Conservation (phyloP, 2,888 invertebrate genomes). For the Heteromyza rotundicornis region DNA sequence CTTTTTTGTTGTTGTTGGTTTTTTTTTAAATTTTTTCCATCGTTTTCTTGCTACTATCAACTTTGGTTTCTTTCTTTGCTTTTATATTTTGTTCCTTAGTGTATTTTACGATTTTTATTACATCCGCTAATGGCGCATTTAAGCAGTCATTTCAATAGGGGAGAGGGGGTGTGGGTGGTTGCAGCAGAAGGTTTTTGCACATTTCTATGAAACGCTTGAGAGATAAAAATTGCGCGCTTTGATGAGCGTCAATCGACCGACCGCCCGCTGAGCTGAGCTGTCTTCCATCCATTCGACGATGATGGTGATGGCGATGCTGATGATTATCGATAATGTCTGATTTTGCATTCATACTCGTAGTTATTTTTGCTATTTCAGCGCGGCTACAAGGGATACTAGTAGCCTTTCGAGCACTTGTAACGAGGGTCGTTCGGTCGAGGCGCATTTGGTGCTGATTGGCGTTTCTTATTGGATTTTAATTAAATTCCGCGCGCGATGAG, state of each 20-base stretch:
- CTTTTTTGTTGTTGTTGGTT: no score
- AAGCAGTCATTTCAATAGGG: constrained; percentile 34
- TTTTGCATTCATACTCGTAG: background rate
- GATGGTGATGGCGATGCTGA: background rate
- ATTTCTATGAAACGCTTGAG: background rate
- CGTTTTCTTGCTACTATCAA: no score
- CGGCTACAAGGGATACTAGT: background rate
- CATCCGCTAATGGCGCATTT: constrained; percentile 38
- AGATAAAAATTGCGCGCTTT: constrained; percentile 14
- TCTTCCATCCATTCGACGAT: no score
- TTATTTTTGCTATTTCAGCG: background rate
- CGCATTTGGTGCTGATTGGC: constrained; percentile 8
- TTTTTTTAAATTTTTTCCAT: background rate
- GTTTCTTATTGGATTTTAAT: constrained; percentile 20
- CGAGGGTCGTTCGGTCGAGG: no score
- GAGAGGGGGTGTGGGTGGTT: background rate
- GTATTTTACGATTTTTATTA: constrained; percentile 35
- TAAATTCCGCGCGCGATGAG: constrained; percentile 13
- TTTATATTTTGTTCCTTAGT: background rate
- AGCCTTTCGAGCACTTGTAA: background rate
- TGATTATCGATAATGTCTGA: constrained; percentile 3
- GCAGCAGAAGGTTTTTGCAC: background rate
- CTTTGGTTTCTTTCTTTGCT: background rate
- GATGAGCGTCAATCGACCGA: background rate
- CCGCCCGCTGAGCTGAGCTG: no score